Percentiles rank a stretch among this genome's conserved stretches.
Conservation (phyloP, 2,797 vertebrate genomes). For the Microchirus variegatus region DNA sequence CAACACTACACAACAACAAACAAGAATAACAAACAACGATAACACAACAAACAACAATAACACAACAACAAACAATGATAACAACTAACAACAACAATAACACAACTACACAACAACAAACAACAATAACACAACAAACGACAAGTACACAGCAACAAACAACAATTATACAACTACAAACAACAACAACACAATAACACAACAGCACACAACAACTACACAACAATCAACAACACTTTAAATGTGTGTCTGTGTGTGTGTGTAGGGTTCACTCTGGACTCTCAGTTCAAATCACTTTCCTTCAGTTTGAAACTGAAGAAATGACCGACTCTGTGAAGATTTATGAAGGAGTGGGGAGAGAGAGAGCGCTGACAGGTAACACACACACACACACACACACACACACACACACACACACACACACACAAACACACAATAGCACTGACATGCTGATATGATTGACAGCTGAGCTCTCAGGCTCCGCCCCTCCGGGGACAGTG, state of each 20-base stretch:
- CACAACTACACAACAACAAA: not conserved
- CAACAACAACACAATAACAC: too few relatives aligned
- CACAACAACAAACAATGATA: too few relatives aligned
- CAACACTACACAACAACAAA: not conserved
- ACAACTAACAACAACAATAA: not conserved
- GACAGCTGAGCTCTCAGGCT: conserved; percentile 85
- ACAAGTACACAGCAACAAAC: not conserved
- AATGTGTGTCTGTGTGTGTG: not conserved
- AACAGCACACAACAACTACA: too few relatives aligned
- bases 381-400: not conserved
- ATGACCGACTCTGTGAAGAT: conserved; percentile 76
- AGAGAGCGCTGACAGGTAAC: conserved; percentile 83
- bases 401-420: not conserved
- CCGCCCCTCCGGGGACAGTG: conserved; percentile 73
- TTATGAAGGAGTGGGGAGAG: conserved; percentile 85
- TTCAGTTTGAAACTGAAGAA: conserved; percentile 78
- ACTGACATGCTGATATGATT: not conserved
- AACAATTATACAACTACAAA: not conserved
- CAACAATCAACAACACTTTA: too few relatives aligned
- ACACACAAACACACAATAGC: not conserved
- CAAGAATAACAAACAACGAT: too few relatives aligned
- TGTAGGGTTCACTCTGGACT: conserved; percentile 80
- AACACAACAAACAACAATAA: too few relatives aligned
- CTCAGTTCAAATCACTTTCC: conserved; percentile 82
- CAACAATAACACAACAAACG: too few relatives aligned